These are phyloP conservation scores for Neomonachus schauinslandi DNA, from an alignment of 2,113 vertebrate genomes.

Conservation along the genomic window DNA sequence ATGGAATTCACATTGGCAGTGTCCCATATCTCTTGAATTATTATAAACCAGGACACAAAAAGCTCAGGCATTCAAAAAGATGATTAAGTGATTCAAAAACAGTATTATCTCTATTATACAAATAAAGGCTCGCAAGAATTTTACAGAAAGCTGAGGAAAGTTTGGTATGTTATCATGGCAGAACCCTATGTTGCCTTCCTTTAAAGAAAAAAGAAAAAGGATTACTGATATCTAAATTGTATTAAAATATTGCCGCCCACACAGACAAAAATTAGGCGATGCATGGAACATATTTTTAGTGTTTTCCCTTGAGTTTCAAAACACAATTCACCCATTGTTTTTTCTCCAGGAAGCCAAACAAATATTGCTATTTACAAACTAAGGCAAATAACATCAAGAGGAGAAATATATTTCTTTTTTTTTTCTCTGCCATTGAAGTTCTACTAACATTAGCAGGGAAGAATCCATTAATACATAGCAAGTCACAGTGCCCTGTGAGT, in stretches of 20 bases:
- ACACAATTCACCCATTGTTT: neutral
- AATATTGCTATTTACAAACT: neutral
- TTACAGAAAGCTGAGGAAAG: neutral
- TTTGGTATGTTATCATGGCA: neutral
- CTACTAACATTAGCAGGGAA: neutral
- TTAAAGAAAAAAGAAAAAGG: neutral
- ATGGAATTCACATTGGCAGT: neutral
- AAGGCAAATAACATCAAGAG: neutral
- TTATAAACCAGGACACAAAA: neutral
- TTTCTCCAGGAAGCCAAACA: neutral
- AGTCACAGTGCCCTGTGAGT: neutral
- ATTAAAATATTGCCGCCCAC: neutral
- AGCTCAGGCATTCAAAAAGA: neutral
- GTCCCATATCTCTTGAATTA: neutral
- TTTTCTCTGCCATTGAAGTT: neutral
- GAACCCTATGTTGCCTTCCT: neutral
- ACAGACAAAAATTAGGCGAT: neutral
- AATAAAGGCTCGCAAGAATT: neutral
- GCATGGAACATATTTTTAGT: neutral
- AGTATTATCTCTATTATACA: neutral
- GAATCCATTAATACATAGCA: neutral
- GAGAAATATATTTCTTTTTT: slow-evolving; percentile 6
- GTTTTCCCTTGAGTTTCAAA: neutral
- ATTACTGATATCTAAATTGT: neutral
- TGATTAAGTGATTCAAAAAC: neutral